Conservation (phyloP, 2,888 invertebrate species). For the Eupelmus urozonus region DNA sequence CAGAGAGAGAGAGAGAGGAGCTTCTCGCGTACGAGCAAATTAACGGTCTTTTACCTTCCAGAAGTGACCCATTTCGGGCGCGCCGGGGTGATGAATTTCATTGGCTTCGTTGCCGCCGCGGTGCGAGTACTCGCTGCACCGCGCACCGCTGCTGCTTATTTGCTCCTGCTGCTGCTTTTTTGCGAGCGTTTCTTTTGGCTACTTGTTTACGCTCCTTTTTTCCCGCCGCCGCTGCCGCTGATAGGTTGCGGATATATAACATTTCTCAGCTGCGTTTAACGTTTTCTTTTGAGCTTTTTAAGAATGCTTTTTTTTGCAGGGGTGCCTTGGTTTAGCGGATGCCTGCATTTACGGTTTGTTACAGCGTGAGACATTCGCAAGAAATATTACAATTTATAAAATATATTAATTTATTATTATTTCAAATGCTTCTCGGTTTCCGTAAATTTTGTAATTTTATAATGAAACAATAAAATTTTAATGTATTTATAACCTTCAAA, state of each 20-base stretch:
- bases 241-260: neutral
- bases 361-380: no score
- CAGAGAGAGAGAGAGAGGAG: no score
- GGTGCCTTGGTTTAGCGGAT: no score
- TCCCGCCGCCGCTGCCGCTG: neutral
- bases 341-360: no score
- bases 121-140: neutral
- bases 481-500: no score
- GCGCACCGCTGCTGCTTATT: neutral
- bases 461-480: no score
- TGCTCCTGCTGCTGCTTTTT: neutral
- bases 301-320: neutral
- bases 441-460: no score
- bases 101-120: conserved; percentile 41
- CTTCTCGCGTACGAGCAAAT: conserved; percentile 18
- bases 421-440: no score
- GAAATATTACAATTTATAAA: no score
- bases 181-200: conserved; percentile 18
- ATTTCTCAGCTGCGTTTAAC: conserved; percentile 29
- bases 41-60: conserved; percentile 37
- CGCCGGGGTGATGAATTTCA: conserved; percentile 45
- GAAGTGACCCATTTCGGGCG: conserved; percentile 39
- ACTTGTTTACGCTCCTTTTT: conserved; percentile 40
- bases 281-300: neutral
- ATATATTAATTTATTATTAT: no score